These are phyloP conservation scores for Zoanthus gigantus DNA, from an alignment of 92 coral and sea anemone species.

Conservation along the genomic window DNA sequence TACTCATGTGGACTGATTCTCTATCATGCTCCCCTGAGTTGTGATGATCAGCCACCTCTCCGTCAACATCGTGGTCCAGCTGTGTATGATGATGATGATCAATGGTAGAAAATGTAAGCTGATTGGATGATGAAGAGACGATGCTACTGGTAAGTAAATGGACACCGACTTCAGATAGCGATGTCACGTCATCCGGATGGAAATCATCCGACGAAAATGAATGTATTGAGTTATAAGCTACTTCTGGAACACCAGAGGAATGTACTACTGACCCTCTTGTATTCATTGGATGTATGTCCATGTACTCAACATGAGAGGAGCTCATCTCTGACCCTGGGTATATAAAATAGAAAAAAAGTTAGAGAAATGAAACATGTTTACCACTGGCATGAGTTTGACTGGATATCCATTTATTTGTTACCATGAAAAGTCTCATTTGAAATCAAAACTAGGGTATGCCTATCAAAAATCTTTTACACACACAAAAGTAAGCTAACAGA, in stretches of 20 bases:
- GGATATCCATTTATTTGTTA: too few relatives aligned
- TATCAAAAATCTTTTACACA: too few relatives aligned
- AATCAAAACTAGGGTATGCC: too few relatives aligned
- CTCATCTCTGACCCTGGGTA: conserved; percentile 48
- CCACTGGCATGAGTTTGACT: too few relatives aligned
- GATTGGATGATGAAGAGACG: conserved; percentile 77
- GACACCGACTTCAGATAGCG: conserved; percentile 82
- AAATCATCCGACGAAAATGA: conserved; percentile 85
- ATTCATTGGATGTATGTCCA: conserved; percentile 53
- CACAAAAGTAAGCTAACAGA: too few relatives aligned
- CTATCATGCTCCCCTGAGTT: conserved; percentile 38
- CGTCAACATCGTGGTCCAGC: conserved; percentile 49
- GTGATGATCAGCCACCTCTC: conserved; percentile 65
- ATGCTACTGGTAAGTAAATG: conserved; percentile 75
- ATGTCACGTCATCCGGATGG: conserved; percentile 81
- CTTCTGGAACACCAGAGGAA: conserved; percentile 76
- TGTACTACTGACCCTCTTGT: conserved; percentile 67
- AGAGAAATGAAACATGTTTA: too few relatives aligned
- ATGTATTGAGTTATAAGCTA: conserved; percentile 87
- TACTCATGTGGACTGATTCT: conserved; percentile 58
- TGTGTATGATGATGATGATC: conserved; percentile 43
- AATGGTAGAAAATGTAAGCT: conserved; percentile 72
- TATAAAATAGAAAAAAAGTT: not conserved
- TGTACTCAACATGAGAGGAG: conserved; percentile 58
- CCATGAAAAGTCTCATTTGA: too few relatives aligned